Percentiles rank a stretch among this genome's conserved stretches.
phyloP scores from a whole-genome alignment of 2,888 invertebrate genomes.

The Uloborus plumipes region DNA sequence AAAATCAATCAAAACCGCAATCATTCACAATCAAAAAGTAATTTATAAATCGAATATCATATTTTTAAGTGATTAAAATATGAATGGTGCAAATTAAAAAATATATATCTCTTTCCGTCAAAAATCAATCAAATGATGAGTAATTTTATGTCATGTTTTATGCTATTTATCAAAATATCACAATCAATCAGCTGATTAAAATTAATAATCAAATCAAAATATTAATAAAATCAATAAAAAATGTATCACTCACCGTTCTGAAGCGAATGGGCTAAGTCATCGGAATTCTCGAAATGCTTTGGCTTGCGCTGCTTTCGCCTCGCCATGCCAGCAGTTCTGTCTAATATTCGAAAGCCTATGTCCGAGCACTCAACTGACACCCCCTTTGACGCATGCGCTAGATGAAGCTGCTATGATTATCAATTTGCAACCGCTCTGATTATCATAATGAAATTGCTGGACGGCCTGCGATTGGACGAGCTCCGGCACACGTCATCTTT shows the following conservation, averaged over 20 bases:
- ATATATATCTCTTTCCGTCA: no score
- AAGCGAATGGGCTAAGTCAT: constrained; percentile 42
- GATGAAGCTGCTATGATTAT: constrained; percentile 46
- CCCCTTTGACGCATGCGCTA: constrained; percentile 46
- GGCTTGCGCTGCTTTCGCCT: constrained; percentile 52
- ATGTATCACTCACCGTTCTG: constrained; percentile 48
- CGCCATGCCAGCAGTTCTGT: constrained; percentile 36
- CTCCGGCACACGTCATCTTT: constrained; percentile 42
- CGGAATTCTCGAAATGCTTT: constrained; percentile 39
- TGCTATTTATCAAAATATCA: no score
- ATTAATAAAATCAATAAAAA: background rate
- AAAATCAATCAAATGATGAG: no score
- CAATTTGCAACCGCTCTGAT: constrained; percentile 49
- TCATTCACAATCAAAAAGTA: no score
- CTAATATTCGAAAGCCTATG: constrained; percentile 10
- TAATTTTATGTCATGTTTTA: no score
- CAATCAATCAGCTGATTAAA: background rate
- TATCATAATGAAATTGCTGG: constrained; percentile 55
- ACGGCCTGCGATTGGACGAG: constrained; percentile 41
- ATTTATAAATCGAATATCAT: no score
- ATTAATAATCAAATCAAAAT: background rate
- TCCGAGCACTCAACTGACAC: constrained; percentile 36
- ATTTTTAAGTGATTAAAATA: no score
- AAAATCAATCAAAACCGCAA: no score
- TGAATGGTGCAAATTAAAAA: no score